Percentiles rank a stretch among this genome's conserved stretches.
These are phyloP conservation scores for Anthoscopus minutus DNA, from an alignment of 2,113 vertebrate species.

Conservation along the genomic window DNA sequence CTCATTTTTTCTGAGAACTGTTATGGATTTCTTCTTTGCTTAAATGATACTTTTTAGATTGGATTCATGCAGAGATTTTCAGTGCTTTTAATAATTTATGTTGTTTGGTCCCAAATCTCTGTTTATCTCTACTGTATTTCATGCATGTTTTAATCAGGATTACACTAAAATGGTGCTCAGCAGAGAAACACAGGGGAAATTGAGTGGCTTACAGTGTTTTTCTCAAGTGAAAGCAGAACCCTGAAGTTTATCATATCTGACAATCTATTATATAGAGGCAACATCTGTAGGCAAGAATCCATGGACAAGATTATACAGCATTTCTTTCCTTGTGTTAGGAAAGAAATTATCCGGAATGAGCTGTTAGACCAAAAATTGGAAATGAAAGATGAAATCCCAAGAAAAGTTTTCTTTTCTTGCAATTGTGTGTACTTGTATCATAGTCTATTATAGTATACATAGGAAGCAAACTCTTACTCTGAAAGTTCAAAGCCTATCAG, in stretches of 20 bases:
- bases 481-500: neutral
- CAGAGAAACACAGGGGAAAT: neutral
- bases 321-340: neutral
- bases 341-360: neutral
- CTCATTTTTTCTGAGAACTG: neutral
- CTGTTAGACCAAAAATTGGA: neutral
- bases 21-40: neutral
- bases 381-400: neutral
- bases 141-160: neutral
- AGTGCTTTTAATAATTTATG: neutral
- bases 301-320: neutral
- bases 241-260: neutral
- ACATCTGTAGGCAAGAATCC: neutral
- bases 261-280: neutral
- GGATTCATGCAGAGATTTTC: neutral
- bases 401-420: neutral
- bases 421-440: neutral
- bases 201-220: neutral
- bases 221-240: neutral
- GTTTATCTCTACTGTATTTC: neutral
- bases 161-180: neutral
- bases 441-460: neutral
- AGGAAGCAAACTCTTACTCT: neutral
- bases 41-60: neutral
- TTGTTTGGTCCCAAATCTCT: neutral